These are phyloP conservation scores for Lithobates sylvaticus DNA, from an alignment of 2,797 vertebrate genomes.

Conservation along the genomic window DNA sequence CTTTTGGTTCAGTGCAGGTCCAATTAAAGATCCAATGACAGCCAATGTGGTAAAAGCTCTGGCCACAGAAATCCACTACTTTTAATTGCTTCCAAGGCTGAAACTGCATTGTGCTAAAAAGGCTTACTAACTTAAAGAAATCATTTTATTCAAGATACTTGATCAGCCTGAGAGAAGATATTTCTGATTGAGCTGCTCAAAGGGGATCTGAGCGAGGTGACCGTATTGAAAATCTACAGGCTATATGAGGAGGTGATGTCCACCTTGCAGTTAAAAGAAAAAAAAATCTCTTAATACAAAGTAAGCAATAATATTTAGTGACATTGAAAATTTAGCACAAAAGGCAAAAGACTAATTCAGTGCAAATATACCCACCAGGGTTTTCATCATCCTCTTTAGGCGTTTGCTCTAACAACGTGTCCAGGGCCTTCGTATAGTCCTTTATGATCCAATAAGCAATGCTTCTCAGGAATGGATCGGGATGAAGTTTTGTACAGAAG, in stretches of 20 bases:
- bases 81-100: too few species aligned
- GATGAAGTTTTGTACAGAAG: constrained; percentile 86
- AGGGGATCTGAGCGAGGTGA: too few species aligned
- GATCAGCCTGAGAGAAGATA: too few species aligned
- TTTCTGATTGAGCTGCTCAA: too few species aligned
- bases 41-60: too few species aligned
- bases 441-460: constrained; percentile 98
- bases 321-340: neutral
- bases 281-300: neutral
- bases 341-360: neutral
- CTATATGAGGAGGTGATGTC: neutral
- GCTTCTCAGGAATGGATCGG: constrained; percentile 96
- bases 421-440: constrained; percentile 91
- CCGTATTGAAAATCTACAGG: too few species aligned
- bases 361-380: constrained; percentile 77
- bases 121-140: too few species aligned
- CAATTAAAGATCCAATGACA: too few species aligned
- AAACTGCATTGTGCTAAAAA: too few species aligned
- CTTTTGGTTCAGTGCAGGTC: too few species aligned
- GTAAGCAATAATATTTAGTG: neutral
- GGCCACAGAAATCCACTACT: too few species aligned
- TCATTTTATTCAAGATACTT: too few species aligned
- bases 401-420: constrained; percentile 93
- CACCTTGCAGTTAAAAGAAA: neutral
- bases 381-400: constrained; percentile 93